Evolutionary conservation across 1,140 invertebrate species (phyloP).

Genomic region (Aphelinus atriplicis): DNA sequence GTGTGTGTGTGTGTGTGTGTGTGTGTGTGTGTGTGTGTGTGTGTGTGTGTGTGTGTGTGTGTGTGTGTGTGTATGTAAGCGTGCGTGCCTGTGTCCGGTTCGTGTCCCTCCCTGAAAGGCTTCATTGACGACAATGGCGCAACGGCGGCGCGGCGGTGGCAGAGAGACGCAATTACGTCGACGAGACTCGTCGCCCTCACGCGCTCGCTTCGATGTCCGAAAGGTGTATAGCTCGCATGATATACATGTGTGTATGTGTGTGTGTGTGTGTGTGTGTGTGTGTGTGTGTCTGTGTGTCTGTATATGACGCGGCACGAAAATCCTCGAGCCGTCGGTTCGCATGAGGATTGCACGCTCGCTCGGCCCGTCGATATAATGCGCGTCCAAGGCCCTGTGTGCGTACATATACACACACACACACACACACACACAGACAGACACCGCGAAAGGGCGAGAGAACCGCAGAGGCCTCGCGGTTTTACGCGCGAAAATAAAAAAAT

Average conservation of each 20-base stretch:
- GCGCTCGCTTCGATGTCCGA: too few relatives aligned
- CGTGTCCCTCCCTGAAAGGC: constrained; percentile 17
- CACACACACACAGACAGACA: too few relatives aligned
- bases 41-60: not conserved
- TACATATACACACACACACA: too few relatives aligned
- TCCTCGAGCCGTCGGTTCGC: not conserved
- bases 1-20: not conserved
- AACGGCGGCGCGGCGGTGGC: not conserved
- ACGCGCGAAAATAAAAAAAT: constrained; percentile 10
- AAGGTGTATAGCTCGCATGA: too few relatives aligned
- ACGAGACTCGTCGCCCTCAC: not conserved
- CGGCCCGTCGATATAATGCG: not conserved
- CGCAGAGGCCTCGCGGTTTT: not conserved
- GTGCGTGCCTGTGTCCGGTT: not conserved
- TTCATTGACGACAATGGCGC: constrained; percentile 24
- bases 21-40: not conserved
- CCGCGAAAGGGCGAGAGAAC: constrained; percentile 9
- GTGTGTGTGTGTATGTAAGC: too few relatives aligned
- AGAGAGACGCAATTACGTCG: not conserved
- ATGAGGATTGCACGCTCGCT: not conserved
- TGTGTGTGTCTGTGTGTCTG: too few relatives aligned
- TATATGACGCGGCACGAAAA: not conserved
- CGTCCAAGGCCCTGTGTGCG: not conserved
- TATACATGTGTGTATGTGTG: too few relatives aligned
- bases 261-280: too few relatives aligned